Evolutionary conservation across 2,888 invertebrate species (phyloP).

Genomic region (Euproctis similis): DNA sequence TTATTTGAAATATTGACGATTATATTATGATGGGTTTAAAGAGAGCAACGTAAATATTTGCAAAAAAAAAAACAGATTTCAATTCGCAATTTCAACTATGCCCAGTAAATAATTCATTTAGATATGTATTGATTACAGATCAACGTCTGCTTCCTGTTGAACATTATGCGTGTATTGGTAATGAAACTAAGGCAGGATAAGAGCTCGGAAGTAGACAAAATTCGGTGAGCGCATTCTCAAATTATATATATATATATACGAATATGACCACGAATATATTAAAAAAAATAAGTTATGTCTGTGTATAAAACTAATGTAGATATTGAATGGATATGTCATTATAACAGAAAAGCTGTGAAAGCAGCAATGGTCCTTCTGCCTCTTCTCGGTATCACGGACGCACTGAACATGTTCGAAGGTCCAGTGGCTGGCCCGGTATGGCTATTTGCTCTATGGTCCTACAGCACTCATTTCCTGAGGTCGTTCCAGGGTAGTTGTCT

Average conservation of each 20-base stretch:
- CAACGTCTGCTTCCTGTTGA: slow-evolving; percentile 85
- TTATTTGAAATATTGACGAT: too few relatives aligned
- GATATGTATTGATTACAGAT: slow-evolving; percentile 73
- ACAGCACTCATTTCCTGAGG: slow-evolving; percentile 84
- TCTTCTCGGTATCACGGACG: slow-evolving; percentile 86
- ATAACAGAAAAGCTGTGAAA: slow-evolving; percentile 83
- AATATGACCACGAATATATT: too few relatives aligned
- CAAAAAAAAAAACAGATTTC: too few relatives aligned
- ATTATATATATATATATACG: too few relatives aligned
- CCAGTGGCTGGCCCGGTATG: slow-evolving; percentile 79
- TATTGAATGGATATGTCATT: too few relatives aligned
- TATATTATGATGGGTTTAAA: too few relatives aligned
- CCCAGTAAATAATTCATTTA: too few relatives aligned
- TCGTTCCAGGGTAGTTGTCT: slow-evolving; percentile 91
- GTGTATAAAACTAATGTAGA: too few relatives aligned
- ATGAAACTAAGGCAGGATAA: slow-evolving; percentile 83
- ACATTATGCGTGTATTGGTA: slow-evolving; percentile 86
- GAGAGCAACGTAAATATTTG: too few relatives aligned
- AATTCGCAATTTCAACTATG: too few relatives aligned
- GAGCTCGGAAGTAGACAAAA: slow-evolving; percentile 79
- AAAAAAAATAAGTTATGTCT: too few relatives aligned
- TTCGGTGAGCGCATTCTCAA: slow-evolving; percentile 3
- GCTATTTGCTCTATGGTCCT: slow-evolving; percentile 87
- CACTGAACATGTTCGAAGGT: slow-evolving; percentile 82
- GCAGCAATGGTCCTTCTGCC: slow-evolving; percentile 88